Base-by-base conservation (phyloP, 1,140 invertebrate species). In the Procambarus clarkii region DNA sequence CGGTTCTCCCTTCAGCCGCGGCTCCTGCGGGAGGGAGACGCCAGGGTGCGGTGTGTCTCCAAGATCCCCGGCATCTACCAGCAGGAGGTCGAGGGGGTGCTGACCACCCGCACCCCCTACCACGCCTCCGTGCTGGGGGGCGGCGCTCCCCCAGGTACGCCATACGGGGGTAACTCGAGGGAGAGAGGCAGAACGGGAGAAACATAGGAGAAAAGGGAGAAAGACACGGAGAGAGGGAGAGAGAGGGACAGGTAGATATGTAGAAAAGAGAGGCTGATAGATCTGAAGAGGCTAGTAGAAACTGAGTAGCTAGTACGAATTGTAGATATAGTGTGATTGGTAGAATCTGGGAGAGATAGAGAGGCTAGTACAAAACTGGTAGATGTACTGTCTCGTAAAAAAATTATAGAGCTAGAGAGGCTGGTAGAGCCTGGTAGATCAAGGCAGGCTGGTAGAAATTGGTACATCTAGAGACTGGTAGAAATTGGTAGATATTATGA, bases 1-100 rank as follows among this genome's bases (percentile, higher is more conserved):
- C 45, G 78, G 60, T 88, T 88, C 78, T 88, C 87, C 13, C 87
- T 88, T 44, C 79, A 48, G 60, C 80, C 87, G 44, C 60, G 79
- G 2, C 87, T 88, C 8, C 87, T 88, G 7, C 78, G 71, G 64
- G 81, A 83, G 24, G 81, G 81, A 4, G 81, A 83, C 58, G 81
- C 58, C 34, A n/a, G 8, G 58, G 81, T 83, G 18, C 60, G 15
- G 7, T 83, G 81, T 13, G 18, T 46, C 24, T 60, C 81, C 46
- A 50, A 69, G 34, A 83, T 83, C 34, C 81, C 81, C 11, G 34
- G 50, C 3, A 64, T 54, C 1, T 69, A 83, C 81, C 11, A 64
- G 3, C 58, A 83, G 81, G 60, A 45, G 34, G 34, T 13, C 11
- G 34, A 83, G 18, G 54, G n/a, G 15, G 81, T 83, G 1, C 58